A percentile compares a stretch with the other conserved stretches of the same genome.
Conservation (phyloP, 2,888 invertebrate genomes). For the Dolichomitus sp. region DNA sequence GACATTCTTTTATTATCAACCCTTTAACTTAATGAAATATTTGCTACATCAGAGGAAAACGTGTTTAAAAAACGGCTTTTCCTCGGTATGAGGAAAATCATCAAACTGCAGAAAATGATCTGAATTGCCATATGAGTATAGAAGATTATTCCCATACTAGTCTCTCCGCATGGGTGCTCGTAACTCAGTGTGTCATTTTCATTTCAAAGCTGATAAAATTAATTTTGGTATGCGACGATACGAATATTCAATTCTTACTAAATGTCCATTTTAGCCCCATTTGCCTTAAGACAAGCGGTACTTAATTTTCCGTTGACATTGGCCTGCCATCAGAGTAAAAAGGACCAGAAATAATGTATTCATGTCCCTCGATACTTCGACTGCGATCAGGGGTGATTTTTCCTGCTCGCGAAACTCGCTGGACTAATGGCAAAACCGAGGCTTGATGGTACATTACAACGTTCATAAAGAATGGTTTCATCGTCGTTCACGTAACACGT, state of each 20-base stretch:
- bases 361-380: conserved; percentile 40
- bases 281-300: neutral
- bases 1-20: no score
- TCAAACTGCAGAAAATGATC: no score
- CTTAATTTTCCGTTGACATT: neutral
- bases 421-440: conserved; percentile 77
- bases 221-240: neutral
- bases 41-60: no score
- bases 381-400: conserved; percentile 64
- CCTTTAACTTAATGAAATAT: no score
- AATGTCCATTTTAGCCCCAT: neutral
- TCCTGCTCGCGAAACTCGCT: conserved; percentile 70
- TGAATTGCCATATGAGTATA: no score
- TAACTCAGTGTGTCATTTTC: no score
- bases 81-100: no score
- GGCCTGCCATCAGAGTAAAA: neutral
- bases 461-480: conserved; percentile 78
- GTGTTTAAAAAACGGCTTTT: no score
- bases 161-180: no score
- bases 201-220: neutral
- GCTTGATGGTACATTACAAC: conserved; percentile 79
- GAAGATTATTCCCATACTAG: no score
- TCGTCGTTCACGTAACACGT: conserved; percentile 77
- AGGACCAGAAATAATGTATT: conserved; percentile 24
- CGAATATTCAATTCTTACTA: neutral